Conservation (phyloP, 2,113 vertebrate genomes). For the Scatophagus argus region DNA sequence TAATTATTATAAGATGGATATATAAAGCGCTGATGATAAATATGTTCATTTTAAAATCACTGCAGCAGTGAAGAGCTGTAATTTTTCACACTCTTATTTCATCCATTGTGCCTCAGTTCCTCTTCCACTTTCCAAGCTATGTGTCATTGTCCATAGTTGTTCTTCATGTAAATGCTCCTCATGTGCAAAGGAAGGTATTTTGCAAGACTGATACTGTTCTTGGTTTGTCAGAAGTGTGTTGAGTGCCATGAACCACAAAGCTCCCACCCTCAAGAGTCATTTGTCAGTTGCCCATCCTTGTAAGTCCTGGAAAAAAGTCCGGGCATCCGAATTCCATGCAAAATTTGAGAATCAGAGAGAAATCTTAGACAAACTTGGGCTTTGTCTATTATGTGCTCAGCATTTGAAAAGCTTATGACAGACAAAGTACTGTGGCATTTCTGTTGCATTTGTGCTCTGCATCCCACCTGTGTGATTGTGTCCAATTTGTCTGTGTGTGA, state of each 20-base stretch:
- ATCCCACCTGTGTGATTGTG: conserved; percentile 39
- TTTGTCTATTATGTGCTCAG: conserved; percentile 39
- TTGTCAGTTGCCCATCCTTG: neutral
- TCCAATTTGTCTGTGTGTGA: conserved; percentile 16
- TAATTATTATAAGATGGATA: neutral
- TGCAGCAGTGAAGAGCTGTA: neutral
- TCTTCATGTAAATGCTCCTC: conserved; percentile 39
- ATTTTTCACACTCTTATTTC: neutral
- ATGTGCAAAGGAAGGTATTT: conserved; percentile 55
- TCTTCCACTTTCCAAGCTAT: neutral
- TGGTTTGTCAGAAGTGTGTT: conserved; percentile 34
- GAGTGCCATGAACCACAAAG: conserved; percentile 16
- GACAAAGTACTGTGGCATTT: conserved; percentile 20
- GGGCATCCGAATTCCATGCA: neutral
- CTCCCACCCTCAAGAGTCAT: conserved; percentile 11
- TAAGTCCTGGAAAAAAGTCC: neutral
- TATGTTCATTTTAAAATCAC: neutral
- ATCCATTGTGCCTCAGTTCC: conserved; percentile 7
- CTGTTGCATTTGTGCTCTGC: conserved; percentile 29
- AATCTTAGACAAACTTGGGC: conserved; percentile 1
- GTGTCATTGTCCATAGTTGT: conserved; percentile 14
- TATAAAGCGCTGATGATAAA: neutral
- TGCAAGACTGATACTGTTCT: conserved; percentile 17
- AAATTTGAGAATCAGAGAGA: neutral
- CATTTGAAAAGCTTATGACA: conserved; percentile 34